Conservation (phyloP, 2,888 invertebrate species). For the Torymus aiolomorphi region DNA sequence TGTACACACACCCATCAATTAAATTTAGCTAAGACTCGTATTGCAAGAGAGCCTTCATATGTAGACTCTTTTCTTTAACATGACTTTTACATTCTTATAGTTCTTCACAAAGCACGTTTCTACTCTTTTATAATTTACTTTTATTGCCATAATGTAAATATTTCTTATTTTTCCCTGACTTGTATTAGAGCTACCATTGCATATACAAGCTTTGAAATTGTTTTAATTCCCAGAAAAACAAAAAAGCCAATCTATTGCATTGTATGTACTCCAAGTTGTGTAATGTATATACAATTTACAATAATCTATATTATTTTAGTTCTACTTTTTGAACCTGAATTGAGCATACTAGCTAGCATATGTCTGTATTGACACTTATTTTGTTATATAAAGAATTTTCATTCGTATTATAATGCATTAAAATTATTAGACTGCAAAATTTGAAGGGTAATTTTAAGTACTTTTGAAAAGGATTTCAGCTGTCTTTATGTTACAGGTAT, state of each 20-base stretch:
- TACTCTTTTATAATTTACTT: too few species aligned
- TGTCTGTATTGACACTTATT: neutral
- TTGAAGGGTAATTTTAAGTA: neutral
- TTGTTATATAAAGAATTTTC: neutral
- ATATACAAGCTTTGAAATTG: too few species aligned
- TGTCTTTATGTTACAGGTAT: neutral
- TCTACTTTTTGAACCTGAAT: neutral
- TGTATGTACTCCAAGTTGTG: neutral
- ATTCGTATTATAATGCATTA: slow-evolving; percentile 1
- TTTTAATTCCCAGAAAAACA: neutral
- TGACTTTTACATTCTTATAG: too few species aligned
- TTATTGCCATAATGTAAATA: too few species aligned
- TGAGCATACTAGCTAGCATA: slow-evolving; percentile 7
- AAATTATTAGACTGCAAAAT: neutral
- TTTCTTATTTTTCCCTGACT: too few species aligned
- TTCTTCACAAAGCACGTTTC: too few species aligned
- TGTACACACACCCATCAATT: slow-evolving; percentile 38
- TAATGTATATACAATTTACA: neutral
- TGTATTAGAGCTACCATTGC: too few species aligned
- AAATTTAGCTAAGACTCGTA: slow-evolving; percentile 17
- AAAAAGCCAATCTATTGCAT: neutral
- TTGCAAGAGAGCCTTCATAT: neutral
- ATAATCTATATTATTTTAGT: neutral
- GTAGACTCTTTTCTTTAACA: too few species aligned
- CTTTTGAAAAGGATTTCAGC: slow-evolving; percentile 10